Evolutionary conservation across 2,797 vertebrate genomes (phyloP), one percentile per base, ranked within the genome.

Genomic region (Mormyrus hasselquistii): DNA sequence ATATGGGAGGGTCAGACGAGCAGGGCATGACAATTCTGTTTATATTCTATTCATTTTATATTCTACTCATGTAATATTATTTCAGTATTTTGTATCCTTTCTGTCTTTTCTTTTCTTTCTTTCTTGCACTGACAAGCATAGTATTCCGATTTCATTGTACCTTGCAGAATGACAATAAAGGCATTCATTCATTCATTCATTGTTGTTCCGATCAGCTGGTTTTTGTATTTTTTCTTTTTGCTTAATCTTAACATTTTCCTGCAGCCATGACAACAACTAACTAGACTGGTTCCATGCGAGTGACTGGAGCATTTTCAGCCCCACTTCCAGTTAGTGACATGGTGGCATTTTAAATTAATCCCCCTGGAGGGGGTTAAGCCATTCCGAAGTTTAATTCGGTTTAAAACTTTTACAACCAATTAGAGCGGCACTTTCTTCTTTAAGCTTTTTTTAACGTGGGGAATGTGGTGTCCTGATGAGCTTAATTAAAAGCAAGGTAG

Each of bases 401-500:
- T 82, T 82, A 47, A 82, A 82, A 82, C 76, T 82, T 82, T 82
- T 47, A 82, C 41, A 82, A 82, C 76, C 76, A 82, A 82, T 82
- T 82, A 82, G 47, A 82, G 76, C 41, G 3, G 10, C 76, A 47
- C 8, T 44, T 47, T 44, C 76, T n/a, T 82, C 76, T 47, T 47
- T 47, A 47, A 47, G 76, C 19, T 82, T n/a, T 44, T n/a, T 79
- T 79, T 38, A n/a, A 82, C 0, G 41, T 0, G 2, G 76, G 34
- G 38, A 82, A 82, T 2, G 41, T 82, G 76, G 1, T 10, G 19
- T 47, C 76, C 16, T 41, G 76, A 12, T 0, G 76, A 82, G 47
- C 41, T 82, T 82, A 82, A 82, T 82, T 82, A 82, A 82, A 82
- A 82, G 38, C 41, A 82, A 82, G 76, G 76, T 82, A 82, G 76